These are phyloP conservation scores for Erpornis zantholeuca DNA, from an alignment of 2,113 vertebrate species.

Conservation along the genomic window DNA sequence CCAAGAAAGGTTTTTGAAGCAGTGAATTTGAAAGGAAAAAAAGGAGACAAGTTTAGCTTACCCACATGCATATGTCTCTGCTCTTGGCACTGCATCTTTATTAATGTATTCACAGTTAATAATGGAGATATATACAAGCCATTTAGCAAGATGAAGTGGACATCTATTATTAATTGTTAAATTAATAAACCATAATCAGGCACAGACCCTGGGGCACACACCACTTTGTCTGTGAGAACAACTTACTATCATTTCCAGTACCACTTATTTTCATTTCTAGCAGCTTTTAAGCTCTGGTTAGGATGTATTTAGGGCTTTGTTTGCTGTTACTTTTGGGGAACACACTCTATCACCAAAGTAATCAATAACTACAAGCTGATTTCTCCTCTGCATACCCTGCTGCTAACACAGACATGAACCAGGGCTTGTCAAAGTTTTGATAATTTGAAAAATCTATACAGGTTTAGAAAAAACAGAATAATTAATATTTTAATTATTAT, in stretches of 20 bases:
- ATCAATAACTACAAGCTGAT: no score
- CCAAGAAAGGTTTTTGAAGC: not conserved
- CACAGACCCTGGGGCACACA: not conserved
- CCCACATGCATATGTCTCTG: not conserved
- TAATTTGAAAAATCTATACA: no score
- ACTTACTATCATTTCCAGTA: not conserved
- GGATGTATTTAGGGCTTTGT: no score
- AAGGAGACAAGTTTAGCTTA: not conserved
- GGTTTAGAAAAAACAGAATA: no score
- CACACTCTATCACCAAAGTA: no score
- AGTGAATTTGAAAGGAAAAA: not conserved
- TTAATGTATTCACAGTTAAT: not conserved
- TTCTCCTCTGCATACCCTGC: no score
- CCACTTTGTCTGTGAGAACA: not conserved
- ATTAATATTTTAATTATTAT: no score
- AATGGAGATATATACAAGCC: not conserved
- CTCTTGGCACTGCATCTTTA: not conserved
- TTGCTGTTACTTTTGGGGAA: no score
- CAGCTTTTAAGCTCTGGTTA: no score
- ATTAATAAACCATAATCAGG: constrained; percentile 13
- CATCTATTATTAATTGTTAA: constrained; percentile 33
- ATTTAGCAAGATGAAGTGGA: not conserved
- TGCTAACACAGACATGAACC: no score
- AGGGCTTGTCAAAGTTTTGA: no score
- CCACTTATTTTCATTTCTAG: no score